A percentile compares a stretch with the other conserved stretches of the same genome.
These are phyloP conservation scores for Eupithecia insigniata DNA, from an alignment of 2,888 invertebrate genomes.

Conservation along the genomic window DNA sequence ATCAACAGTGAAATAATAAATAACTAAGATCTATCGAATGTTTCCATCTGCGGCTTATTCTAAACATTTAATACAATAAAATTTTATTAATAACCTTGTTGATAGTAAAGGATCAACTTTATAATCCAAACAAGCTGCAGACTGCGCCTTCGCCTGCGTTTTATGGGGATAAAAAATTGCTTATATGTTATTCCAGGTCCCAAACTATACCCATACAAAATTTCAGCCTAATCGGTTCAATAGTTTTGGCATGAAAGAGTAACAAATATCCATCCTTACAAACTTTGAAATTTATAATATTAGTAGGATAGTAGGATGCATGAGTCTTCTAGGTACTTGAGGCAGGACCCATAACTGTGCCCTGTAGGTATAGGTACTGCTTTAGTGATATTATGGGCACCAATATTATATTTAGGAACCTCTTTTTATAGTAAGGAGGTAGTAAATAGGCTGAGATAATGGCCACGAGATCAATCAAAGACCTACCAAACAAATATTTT, in stretches of 20 bases:
- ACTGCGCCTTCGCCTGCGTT: too few relatives aligned
- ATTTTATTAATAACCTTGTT: neutral
- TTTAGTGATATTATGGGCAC: neutral
- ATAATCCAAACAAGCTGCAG: neutral
- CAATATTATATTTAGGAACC: neutral
- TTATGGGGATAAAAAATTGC: too few relatives aligned
- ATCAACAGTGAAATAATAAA: conserved; percentile 26
- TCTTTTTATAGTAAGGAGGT: neutral
- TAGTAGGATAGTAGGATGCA: too few relatives aligned
- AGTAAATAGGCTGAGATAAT: neutral
- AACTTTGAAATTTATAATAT: too few relatives aligned
- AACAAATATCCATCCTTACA: too few relatives aligned
- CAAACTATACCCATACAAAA: too few relatives aligned
- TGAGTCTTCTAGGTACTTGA: neutral
- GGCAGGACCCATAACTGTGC: neutral
- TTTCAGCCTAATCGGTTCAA: too few relatives aligned
- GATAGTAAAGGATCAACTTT: neutral
- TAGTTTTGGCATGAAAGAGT: too few relatives aligned
- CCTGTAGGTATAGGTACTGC: neutral
- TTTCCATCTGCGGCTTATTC: neutral
- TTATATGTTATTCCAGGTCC: too few relatives aligned
- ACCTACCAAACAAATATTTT: neutral
- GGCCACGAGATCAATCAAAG: neutral
- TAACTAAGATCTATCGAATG: conserved; percentile 4
- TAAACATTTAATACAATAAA: neutral